Evolutionary conservation across 2,888 invertebrate genomes (phyloP), one percentile per base, ranked within the genome.

Genomic region (Caenorhabditis drosophilae): DNA sequence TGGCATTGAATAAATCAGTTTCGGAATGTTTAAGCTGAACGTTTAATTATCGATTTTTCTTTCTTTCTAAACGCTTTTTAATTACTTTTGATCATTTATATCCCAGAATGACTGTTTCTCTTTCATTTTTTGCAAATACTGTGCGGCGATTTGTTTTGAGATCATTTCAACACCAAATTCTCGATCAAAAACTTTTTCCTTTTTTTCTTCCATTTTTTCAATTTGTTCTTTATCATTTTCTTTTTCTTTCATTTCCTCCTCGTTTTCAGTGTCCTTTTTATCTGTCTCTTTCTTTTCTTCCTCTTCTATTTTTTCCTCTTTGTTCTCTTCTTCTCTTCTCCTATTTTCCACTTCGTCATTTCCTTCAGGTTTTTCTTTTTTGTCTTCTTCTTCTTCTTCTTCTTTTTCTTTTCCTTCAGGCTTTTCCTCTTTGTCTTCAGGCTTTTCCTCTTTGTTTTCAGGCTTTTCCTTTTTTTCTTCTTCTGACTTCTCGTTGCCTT

Each of bases 81-180:
- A 27, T 25, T 11, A 48, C 48, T 20, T 4, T 2, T 49, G 16
- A 26, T 48, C 34, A 18, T 48, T 41, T 4, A 25, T 34, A n/a
- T 45, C 18, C 59, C 64, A 59, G 35, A 59, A 59, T 11, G 55
- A 52, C 2, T 47, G 16, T 2, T 50, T 42, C 51, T 56, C 52
- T 45, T 66, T 66, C 40, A 66, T 15, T 7, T 31, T 44, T 9
- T 18, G 16, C 6, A 66, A 18, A 27, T 38, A 41, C 2, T 27
- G 6, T 22, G 25, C 26, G 6, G 46, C 63, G 4, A 6, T 41
- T 22, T 46, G 45, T 18, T 34, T 52, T 0, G 47, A 23, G 4
- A 62, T 52, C 38, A 35, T 44, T 0, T 57, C 53, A 2, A 57
- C n/a, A n/a, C n/a, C n/a, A n/a, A n/a, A n/a, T n/a, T n/a, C n/a